Evolutionary conservation across 2,888 invertebrate species (phyloP).

Genomic region (Ethmia dodecea): DNA sequence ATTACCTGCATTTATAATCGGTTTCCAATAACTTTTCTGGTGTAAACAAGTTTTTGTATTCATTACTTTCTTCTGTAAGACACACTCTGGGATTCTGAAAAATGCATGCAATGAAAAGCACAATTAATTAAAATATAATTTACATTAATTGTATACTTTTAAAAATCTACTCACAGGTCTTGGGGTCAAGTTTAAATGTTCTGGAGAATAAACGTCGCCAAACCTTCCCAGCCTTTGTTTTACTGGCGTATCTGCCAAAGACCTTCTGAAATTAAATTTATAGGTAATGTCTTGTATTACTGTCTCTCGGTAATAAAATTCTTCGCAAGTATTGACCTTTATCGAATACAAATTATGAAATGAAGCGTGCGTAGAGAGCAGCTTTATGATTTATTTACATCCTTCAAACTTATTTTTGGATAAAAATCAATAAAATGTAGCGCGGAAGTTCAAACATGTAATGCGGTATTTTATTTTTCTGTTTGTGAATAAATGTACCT

Average conservation of each 20-base stretch:
- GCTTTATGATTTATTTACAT: conserved; percentile 75
- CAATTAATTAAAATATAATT: not conserved
- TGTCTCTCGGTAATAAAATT: conserved; percentile 6
- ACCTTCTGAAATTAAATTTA: conserved; percentile 26
- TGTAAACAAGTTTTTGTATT: conserved; percentile 41
- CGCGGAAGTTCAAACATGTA: conserved; percentile 66
- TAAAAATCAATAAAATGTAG: conserved; percentile 72
- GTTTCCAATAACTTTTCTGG: conserved; percentile 43
- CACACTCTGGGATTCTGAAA: conserved; percentile 38
- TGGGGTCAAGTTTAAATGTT: conserved; percentile 68
- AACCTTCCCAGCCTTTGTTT: conserved; percentile 62
- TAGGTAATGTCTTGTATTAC: not conserved
- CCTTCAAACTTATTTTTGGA: conserved; percentile 64
- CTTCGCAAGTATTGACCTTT: not conserved
- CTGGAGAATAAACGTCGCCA: conserved; percentile 66
- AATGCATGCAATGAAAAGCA: not conserved
- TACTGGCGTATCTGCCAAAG: conserved; percentile 47
- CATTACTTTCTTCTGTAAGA: conserved; percentile 41
- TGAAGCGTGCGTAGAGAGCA: conserved; percentile 6
- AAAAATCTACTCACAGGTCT: conserved; percentile 52
- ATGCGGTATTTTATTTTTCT: conserved; percentile 7
- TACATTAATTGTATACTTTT: not conserved
- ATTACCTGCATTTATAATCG: conserved; percentile 60
- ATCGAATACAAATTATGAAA: not conserved
- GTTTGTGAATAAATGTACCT: conserved; percentile 31